A percentile compares a stretch with the other conserved stretches of the same genome.
These are phyloP conservation scores for Drosophila nigrodunni DNA, from an alignment of 1,140 invertebrate species.

Conservation along the genomic window DNA sequence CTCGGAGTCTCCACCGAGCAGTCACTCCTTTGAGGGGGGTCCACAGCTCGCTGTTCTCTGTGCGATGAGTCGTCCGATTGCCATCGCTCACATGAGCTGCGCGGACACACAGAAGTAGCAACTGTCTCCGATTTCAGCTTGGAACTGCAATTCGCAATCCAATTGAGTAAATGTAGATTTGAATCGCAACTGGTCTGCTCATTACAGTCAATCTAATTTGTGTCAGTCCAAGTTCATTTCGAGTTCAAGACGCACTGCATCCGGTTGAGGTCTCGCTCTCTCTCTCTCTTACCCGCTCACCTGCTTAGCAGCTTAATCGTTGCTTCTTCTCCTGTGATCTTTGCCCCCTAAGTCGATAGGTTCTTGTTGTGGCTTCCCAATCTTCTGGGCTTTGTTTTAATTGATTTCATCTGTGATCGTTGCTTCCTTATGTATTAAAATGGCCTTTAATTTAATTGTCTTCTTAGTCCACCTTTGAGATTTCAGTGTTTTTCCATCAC, in stretches of 20 bases:
- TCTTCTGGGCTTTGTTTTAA: background rate
- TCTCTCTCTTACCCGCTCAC: too few relatives aligned
- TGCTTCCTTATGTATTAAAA: too few relatives aligned
- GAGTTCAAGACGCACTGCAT: constrained; percentile 69
- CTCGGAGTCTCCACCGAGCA: too few relatives aligned
- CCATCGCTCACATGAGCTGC: constrained; percentile 77
- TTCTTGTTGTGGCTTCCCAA: too few relatives aligned
- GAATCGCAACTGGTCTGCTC: constrained; percentile 63
- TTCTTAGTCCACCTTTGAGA: too few relatives aligned
- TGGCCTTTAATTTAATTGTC: too few relatives aligned
- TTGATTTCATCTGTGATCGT: background rate
- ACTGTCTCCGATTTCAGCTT: background rate
- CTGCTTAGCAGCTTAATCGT: too few relatives aligned
- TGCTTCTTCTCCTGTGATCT: too few relatives aligned
- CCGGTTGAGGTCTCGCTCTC: constrained; percentile 32
- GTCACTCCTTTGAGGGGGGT: constrained; percentile 1
- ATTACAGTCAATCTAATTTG: constrained; percentile 83
- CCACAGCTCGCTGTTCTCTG: constrained; percentile 51
- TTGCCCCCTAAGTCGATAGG: too few relatives aligned
- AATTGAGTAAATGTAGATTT: constrained; percentile 40
- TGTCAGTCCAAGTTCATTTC: constrained; percentile 27
- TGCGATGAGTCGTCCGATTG: constrained; percentile 76
- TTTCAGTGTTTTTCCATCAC: too few relatives aligned
- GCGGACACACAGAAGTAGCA: constrained; percentile 63
- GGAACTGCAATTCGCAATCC: background rate